Base-by-base conservation (phyloP, 2,888 invertebrate species). In the Eupithecia subfuscata region DNA sequence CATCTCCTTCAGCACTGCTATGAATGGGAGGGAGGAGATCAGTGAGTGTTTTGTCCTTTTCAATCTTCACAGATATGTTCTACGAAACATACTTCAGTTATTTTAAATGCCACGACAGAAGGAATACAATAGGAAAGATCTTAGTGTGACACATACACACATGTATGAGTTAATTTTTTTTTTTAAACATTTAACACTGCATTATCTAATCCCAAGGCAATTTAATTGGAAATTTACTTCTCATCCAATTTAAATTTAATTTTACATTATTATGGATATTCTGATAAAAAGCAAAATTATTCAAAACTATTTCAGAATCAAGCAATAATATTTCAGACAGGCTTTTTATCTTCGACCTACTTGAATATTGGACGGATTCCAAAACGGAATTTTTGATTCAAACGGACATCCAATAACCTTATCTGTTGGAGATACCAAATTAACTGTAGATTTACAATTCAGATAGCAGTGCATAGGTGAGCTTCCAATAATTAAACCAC, bases 1-100 rank as follows among this genome's bases (percentile, higher is more conserved):
- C 82, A 96, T 98, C 79, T 97, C 97, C 43, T 97, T 98, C 90
- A 96, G 96, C 77, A 96, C 96, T 65, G 96, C 97, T 81, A 95
- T 96, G 84, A 96, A 97, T 85, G 97, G 96, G 68, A 95, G 95
- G 73, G 95, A 95, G 79, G 94, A 95, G 82, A 96, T 96, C 84
- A 96, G 97, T 97, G 86, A 95, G 95, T 93, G 22, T 70, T 70
- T n/a, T 7, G 25, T 40, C 71, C 37, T 52, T 8, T 69, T 70
- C 12, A 64, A 7, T 64, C 25, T n/a, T 25, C 14, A 25, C 12
- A 60, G 5, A 60, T 2, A 37, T 37, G 7, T 37, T 37, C 48
- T 48, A 48, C 18, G 9, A 0, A n/a, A 52, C 52, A 9, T 52
- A 11, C 9, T 48, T 18, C 7, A 18, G 48, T 18, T 48, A 18